phyloP scores from a whole-genome alignment of 2,113 vertebrate genomes.

The Hemicordylus capensis region DNA sequence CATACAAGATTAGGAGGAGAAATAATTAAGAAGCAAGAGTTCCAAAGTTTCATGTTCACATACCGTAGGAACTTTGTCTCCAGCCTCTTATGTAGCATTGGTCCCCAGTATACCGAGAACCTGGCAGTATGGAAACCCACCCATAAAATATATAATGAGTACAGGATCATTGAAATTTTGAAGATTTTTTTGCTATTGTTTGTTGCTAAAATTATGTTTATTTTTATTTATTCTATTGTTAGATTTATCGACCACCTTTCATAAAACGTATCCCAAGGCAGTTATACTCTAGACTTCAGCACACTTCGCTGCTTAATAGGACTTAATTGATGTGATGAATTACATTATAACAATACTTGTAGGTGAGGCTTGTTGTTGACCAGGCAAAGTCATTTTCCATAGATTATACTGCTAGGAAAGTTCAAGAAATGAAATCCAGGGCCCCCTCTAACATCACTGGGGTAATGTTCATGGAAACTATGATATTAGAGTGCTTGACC shows the following conservation, averaged over 20 bases:
- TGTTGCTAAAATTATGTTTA: neutral
- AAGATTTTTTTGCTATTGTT: neutral
- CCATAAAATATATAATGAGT: neutral
- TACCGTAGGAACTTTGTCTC: neutral
- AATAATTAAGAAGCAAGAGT: neutral
- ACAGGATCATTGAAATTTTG: neutral
- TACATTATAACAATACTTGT: too few relatives aligned
- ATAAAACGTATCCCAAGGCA: too few relatives aligned
- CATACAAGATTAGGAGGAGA: neutral
- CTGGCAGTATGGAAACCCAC: neutral
- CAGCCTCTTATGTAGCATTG: neutral
- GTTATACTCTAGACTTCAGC: neutral
- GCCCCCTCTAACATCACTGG: too few relatives aligned
- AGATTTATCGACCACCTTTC: too few relatives aligned
- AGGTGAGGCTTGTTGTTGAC: too few relatives aligned
- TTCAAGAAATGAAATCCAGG: too few relatives aligned
- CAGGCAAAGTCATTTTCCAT: too few relatives aligned
- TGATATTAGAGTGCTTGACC: too few relatives aligned
- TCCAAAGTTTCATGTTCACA: neutral
- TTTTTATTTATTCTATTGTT: too few relatives aligned
- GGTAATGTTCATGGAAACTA: too few relatives aligned
- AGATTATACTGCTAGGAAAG: too few relatives aligned
- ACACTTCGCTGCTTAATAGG: accelerated
- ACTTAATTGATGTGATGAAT: neutral
- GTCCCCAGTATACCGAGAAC: neutral